phyloP scores from a whole-genome alignment of 1,140 invertebrate species.

The Ditylenchus dipsaci region DNA sequence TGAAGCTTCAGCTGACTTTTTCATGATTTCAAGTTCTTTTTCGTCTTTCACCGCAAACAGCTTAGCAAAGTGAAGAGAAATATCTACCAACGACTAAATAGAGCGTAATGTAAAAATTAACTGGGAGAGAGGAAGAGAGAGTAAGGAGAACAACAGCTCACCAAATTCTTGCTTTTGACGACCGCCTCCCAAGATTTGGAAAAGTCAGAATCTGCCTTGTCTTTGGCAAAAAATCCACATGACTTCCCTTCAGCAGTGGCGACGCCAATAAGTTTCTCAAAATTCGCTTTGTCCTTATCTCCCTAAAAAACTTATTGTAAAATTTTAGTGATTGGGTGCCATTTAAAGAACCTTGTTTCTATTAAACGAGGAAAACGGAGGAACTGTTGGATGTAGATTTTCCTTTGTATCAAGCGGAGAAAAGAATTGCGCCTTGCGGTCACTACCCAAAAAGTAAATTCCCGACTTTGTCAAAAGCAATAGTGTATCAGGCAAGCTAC shows the following conservation, averaged over 20 bases:
- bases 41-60: conserved; percentile 93
- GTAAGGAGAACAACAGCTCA: no score
- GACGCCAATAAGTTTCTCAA: conserved; percentile 76
- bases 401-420: conserved; percentile 80
- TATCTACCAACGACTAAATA: conserved; percentile 65
- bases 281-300: conserved; percentile 92
- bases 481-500: conserved; percentile 89
- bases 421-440: conserved; percentile 96
- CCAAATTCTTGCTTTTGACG: conserved; percentile 75
- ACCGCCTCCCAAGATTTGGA: conserved; percentile 80
- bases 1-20: conserved; percentile 85
- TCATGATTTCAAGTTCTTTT: conserved; percentile 80
- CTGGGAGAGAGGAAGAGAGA: background rate
- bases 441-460: conserved; percentile 85
- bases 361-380: conserved; percentile 78
- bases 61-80: conserved; percentile 76
- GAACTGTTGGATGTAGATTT: conserved; percentile 70
- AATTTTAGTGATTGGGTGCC: conserved; percentile 2
- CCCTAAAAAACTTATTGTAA: conserved; percentile 64
- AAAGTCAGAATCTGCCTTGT: conserved; percentile 86
- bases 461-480: conserved; percentile 79
- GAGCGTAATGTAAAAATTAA: no score
- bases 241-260: conserved; percentile 81
- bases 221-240: conserved; percentile 87
- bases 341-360: conserved; percentile 73